Percentiles rank a stretch among this genome's conserved stretches.
Conservation (phyloP, 2,113 vertebrate genomes). For the Oenanthe melanoleuca region DNA sequence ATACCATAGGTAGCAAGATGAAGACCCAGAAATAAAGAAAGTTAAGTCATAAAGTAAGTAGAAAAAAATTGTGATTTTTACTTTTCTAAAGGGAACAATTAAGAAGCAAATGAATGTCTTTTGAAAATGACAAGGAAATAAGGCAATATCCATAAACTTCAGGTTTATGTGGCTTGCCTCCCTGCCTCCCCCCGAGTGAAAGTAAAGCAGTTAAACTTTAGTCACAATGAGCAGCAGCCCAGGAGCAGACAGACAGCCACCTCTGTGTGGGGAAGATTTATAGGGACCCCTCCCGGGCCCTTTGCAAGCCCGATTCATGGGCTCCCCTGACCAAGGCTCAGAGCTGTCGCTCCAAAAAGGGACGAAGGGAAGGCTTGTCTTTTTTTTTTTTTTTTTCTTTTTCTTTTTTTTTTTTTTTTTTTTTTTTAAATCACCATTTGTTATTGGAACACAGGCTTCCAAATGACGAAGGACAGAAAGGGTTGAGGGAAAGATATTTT, state of each 20-base stretch:
- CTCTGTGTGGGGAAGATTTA: conserved; percentile 50
- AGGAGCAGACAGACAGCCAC: conserved; percentile 29
- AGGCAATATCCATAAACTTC: background rate
- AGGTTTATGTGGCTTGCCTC: background rate
- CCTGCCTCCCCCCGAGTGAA: background rate
- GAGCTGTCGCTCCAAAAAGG: conserved; percentile 28
- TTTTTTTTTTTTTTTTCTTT: background rate
- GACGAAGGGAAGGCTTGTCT: conserved; percentile 37
- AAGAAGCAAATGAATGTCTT: background rate
- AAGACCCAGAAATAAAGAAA: background rate
- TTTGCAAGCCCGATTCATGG: background rate
- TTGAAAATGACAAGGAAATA: background rate
- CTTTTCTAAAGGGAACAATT: background rate
- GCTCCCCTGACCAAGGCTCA: conserved; percentile 8
- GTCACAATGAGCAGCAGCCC: conserved; percentile 26
- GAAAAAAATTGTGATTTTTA: background rate
- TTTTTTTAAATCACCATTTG: conserved; percentile 26
- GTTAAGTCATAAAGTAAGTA: background rate
- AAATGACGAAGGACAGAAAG: conserved; percentile 29
- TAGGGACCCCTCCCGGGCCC: background rate
- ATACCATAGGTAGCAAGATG: background rate
- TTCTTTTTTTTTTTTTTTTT: background rate
- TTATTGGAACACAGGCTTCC: conserved; percentile 49
- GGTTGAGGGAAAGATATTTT: conserved; percentile 41
- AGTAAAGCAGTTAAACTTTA: conserved; percentile 32